Evolutionary conservation across 92 coral and sea anemone species (phyloP).

Genomic region (Actinostola sp.): DNA sequence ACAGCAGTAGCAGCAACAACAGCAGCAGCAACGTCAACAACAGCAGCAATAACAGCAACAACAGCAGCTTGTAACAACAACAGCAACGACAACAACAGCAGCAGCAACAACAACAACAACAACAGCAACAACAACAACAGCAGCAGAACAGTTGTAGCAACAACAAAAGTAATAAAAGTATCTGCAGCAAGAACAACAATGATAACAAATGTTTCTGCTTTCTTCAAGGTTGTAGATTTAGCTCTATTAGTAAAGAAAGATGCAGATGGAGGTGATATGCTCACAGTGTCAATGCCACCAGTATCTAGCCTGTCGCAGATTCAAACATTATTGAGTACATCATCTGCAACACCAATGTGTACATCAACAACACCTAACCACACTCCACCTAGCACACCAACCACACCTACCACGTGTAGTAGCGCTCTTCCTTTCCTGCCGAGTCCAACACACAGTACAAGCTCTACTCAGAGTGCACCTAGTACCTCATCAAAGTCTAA

Average conservation of each 20-base stretch:
- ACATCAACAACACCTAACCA: slow-evolving; percentile 88
- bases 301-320: slow-evolving; percentile 80
- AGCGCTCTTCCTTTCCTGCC: slow-evolving; percentile 63
- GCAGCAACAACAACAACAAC: no score
- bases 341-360: slow-evolving; percentile 64
- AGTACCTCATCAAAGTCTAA: slow-evolving; percentile 76
- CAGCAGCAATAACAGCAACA: no score
- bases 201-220: neutral
- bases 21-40: no score
- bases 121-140: no score
- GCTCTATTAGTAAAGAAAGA: slow-evolving; percentile 94
- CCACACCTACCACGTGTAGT: slow-evolving; percentile 81
- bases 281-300: slow-evolving; percentile 88
- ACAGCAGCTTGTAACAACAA: no score
- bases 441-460: slow-evolving; percentile 76
- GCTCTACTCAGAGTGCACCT: slow-evolving; percentile 47
- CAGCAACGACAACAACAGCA: no score
- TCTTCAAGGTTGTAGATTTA: slow-evolving; percentile 79
- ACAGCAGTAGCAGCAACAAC: no score
- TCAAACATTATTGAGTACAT: slow-evolving; percentile 64
- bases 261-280: slow-evolving; percentile 74
- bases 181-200: neutral
- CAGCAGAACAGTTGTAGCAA: no score
- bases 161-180: no score
- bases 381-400: slow-evolving; percentile 96